Evolutionary conservation across 2,113 vertebrate species (phyloP), one percentile per base, ranked within the genome.

Genomic region (Vidua chalybeata): DNA sequence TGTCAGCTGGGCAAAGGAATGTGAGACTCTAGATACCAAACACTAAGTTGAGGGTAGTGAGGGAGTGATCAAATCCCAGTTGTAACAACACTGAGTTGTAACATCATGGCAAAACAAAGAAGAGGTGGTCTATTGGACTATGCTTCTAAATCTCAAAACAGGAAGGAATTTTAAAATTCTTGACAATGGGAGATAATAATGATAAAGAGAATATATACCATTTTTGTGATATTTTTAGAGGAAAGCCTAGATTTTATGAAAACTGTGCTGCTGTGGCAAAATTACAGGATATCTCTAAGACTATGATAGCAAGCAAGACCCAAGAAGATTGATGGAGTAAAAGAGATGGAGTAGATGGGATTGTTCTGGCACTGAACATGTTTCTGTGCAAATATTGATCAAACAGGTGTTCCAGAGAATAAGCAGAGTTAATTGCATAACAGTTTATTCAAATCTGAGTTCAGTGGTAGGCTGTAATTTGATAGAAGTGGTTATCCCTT

Each of bases 341-440:
- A 68, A 73, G 51, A 81, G 49, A 30, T 11, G 8, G 41, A 72
- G 45, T 55, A 35, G 35, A 37, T 64, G 22, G 35, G 6, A 54
- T 64, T 62, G 37, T 62, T 72, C 28, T 83, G 59, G 27, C 24
- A n/a, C 13, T 39, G 51, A 75, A 28, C n/a, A 8, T 51, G 8
- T 81, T 84, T 54, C 72, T 93, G 15, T 88, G 64, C 68, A 86
- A 94, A 85, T 88, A 92, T n/a, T 92, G 52, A 77, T 86, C 59
- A 92, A 72, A 43, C 6, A 58, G n/a, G 56, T 86, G 54, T 69
- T 69, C n/a, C 61, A 74, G 52, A 75, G 35, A 67, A 41, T 48
- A 83, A 77, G 7, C 37, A 51, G 49, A 66, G 28, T 67, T 67
- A 71, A 87, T 73, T 86, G 19, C 22, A 0, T 24, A 63, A 55